These are phyloP conservation scores for Grallaria varia DNA, from an alignment of 2,113 vertebrate genomes.

Conservation along the genomic window DNA sequence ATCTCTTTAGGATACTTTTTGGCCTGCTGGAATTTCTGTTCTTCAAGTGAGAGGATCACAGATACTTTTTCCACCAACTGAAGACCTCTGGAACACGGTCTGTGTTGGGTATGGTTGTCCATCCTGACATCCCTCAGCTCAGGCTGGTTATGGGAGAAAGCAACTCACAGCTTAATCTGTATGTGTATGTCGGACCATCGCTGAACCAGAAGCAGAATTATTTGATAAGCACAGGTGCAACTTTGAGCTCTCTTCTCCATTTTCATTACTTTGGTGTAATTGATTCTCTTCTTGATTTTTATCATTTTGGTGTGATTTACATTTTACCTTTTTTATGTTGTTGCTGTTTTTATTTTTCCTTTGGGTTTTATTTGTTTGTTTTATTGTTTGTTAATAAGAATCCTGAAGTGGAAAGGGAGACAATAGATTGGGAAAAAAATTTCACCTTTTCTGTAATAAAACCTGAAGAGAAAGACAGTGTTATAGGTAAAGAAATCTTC, in stretches of 20 bases:
- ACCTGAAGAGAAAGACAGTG: neutral
- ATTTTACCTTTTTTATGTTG: too few relatives aligned
- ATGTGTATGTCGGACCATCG: fast-evolving
- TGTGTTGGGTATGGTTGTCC: neutral
- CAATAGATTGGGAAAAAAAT: neutral
- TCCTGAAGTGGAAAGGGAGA: neutral
- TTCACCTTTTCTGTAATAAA: neutral
- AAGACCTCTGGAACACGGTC: neutral
- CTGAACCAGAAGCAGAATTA: neutral
- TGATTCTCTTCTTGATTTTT: neutral
- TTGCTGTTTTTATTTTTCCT: neutral
- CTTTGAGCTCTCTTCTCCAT: neutral
- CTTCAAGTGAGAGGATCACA: neutral
- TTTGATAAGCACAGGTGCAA: neutral
- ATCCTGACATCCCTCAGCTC: neutral
- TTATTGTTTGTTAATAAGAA: neutral
- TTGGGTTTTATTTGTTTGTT: neutral
- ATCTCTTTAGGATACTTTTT: neutral
- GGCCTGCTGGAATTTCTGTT: neutral
- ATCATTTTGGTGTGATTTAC: neutral
- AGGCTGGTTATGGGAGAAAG: neutral
- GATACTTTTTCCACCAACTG: fast-evolving
- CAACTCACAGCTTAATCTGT: neutral
- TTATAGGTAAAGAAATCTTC: neutral
- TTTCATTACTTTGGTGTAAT: neutral